These are phyloP conservation scores for Aspidiotus rigidus DNA, from an alignment of 2,888 invertebrate genomes.

Conservation along the genomic window DNA sequence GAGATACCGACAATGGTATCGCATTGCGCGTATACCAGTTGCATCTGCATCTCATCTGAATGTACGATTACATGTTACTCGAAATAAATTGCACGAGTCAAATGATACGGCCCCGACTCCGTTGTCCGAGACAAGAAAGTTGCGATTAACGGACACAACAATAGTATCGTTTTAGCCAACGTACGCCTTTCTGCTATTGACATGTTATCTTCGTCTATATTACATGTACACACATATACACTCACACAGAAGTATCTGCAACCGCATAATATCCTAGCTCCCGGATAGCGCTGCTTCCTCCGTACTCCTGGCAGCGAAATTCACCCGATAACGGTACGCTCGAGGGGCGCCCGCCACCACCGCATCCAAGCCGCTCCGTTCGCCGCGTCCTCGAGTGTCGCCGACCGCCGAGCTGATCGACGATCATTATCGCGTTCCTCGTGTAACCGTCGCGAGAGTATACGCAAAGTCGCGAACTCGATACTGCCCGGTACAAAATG, in stretches of 20 bases:
- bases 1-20: slow-evolving; percentile 2
- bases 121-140: slow-evolving; percentile 28
- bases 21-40: neutral
- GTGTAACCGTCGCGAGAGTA: too few relatives aligned
- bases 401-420: too few relatives aligned
- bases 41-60: slow-evolving; percentile 29
- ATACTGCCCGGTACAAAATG: neutral
- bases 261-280: too few relatives aligned
- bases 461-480: neutral
- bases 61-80: slow-evolving; percentile 28
- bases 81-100: slow-evolving; percentile 28
- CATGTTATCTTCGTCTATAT: slow-evolving; percentile 22
- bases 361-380: too few relatives aligned
- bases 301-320: too few relatives aligned
- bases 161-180: slow-evolving; percentile 22
- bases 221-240: neutral
- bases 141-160: slow-evolving; percentile 29
- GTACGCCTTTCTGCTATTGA: slow-evolving; percentile 24
- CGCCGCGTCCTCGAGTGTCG: too few relatives aligned
- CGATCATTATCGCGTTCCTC: too few relatives aligned
- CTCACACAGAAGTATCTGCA: too few relatives aligned
- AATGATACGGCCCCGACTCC: slow-evolving; percentile 21
- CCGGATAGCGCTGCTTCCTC: too few relatives aligned
- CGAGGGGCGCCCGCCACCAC: too few relatives aligned
- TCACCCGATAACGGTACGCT: too few relatives aligned